Base-by-base conservation (phyloP, 1,140 invertebrate genomes). In the Leptinotarsa defecta region DNA sequence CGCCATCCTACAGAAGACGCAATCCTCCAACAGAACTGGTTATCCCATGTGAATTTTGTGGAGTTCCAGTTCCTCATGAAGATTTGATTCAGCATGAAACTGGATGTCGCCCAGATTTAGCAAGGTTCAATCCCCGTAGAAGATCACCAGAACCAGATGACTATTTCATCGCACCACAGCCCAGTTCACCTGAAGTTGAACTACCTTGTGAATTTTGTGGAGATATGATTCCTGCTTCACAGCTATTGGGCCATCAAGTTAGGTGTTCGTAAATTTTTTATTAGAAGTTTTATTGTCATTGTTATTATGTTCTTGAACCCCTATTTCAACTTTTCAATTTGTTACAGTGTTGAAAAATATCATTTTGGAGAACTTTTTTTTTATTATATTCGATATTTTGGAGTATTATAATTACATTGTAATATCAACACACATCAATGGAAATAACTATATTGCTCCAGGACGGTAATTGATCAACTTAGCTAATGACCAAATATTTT, bases 201-300 rank as follows among this genome's bases (percentile, higher is more conserved):
- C 74, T 86, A 62, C 86, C 86, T 0, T 86, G 86, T 75, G 86
- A 87, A 78, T 87, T 87, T 76, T 87, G 86, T 78, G 75, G 82
- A 13, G 81, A 84, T 68, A 83, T 86, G 82, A 82, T 86, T 52
- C 83, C 85, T 6, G 86, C 85, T 2, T 85, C 84, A 4, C 83
- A 84, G 70, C 73, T 86, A 22, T 75, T 81, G 62, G 76, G 81
- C n/a, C 84, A 86, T 69, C 84, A 85, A 76, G 74, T 83, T 1
- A 81, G 83, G 77, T 86, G 88, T 83, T 82, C 77, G 24, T 81
- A 75, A 80, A 43, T 43, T 43, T 43, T 43, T 27, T 76, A 61
- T 70, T 71, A 71, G 0, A 8, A 3, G 52, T n/a, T 57, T 57
- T n/a, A 57, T n/a, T 57, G 8, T 43, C 34, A 43, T 57, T 15